A percentile compares a stretch with the other conserved stretches of the same genome.
Evolutionary conservation across 2,797 vertebrate species (phyloP).

Genomic region (Urocyon cinereoargenteus): DNA sequence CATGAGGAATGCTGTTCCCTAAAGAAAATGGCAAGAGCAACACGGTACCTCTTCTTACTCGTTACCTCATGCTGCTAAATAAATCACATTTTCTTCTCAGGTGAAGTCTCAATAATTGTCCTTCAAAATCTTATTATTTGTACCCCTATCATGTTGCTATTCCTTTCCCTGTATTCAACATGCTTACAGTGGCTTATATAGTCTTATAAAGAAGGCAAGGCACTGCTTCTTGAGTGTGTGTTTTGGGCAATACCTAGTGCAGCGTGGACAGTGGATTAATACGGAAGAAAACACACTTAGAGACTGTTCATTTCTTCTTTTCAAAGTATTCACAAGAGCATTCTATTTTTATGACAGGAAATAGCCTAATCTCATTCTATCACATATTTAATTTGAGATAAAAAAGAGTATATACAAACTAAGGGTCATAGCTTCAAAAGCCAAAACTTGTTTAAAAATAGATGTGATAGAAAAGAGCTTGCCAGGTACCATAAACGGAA

Average conservation of each 20-base stretch:
- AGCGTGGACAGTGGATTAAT: background rate
- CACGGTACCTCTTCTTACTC: background rate
- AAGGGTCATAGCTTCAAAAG: background rate
- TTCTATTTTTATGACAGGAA: constrained; percentile 33
- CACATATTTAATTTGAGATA: constrained; percentile 34
- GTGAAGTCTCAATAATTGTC: constrained; percentile 12
- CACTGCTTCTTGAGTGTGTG: background rate
- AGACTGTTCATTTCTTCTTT: background rate
- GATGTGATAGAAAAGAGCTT: constrained; percentile 49
- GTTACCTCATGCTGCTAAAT: background rate
- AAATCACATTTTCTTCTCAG: constrained; percentile 36
- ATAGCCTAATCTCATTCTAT: background rate
- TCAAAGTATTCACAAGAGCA: background rate
- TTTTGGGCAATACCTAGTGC: background rate
- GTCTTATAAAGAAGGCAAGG: background rate
- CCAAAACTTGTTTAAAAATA: constrained; percentile 66
- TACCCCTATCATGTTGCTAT: background rate
- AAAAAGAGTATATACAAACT: background rate
- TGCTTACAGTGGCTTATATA: background rate
- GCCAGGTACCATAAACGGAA: constrained; percentile 52
- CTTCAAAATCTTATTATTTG: background rate
- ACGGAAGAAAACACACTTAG: background rate
- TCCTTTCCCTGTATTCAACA: background rate
- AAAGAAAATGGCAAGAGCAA: background rate
- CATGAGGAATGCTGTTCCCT: background rate